Evolutionary conservation across 2,888 invertebrate genomes (phyloP).

Genomic region (Orthosia gracilis): DNA sequence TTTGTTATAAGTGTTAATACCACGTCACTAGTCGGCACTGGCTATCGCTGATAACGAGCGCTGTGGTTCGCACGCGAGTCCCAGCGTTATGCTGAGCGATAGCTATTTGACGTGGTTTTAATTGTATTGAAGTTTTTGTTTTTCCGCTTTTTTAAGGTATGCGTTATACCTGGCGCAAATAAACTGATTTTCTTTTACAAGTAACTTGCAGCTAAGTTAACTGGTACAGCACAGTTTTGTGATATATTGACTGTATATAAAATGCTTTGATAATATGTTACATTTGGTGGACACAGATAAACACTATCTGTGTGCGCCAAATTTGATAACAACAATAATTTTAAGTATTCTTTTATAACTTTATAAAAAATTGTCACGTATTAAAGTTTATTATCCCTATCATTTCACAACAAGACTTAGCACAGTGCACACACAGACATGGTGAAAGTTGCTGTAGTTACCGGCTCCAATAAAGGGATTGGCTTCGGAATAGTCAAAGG

Average conservation of each 20-base stretch:
- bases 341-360: background rate
- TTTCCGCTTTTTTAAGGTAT: too few species aligned
- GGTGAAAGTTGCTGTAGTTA: conserved; percentile 84
- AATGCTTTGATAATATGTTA: conserved; percentile 21
- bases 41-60: too few species aligned
- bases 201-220: conserved; percentile 25
- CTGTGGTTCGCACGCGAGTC: too few species aligned
- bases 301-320: background rate
- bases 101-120: too few species aligned
- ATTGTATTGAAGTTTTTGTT: too few species aligned
- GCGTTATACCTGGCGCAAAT: too few species aligned
- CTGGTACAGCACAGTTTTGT: conserved; percentile 15
- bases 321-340: conserved; percentile 11
- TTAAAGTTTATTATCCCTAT: background rate
- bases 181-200: too few species aligned
- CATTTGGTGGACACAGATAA: too few species aligned
- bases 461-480: conserved; percentile 93
- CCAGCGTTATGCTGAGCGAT: too few species aligned
- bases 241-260: too few species aligned
- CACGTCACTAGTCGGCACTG: too few species aligned
- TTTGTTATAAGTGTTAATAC: too few species aligned
- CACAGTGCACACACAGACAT: conserved; percentile 69
- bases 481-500: conserved; percentile 92
- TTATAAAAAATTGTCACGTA: background rate
- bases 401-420: conserved; percentile 13